Evolutionary conservation across 1,140 invertebrate genomes (phyloP).

Genomic region (Trinorchestia longiramus): DNA sequence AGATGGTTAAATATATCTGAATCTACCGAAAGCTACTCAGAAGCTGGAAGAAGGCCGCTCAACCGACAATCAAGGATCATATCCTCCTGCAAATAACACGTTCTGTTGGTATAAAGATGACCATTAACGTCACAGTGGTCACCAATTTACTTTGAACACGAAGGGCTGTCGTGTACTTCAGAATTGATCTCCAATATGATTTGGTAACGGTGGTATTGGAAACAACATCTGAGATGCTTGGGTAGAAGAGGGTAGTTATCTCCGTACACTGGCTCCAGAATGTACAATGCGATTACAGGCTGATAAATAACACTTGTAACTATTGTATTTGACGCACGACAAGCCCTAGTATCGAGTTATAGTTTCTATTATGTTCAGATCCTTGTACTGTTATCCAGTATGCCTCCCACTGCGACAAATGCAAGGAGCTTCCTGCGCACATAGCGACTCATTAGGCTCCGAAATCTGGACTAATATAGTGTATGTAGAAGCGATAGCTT

Average conservation of each 20-base stretch:
- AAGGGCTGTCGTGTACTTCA: background rate
- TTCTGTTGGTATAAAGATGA: background rate
- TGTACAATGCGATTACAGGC: background rate
- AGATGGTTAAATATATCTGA: background rate
- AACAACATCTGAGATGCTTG: background rate
- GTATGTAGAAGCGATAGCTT: background rate
- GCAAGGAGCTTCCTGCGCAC: background rate
- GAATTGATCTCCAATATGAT: slow-evolving; percentile 25
- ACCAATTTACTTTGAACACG: slow-evolving; percentile 7
- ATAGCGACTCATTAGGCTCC: background rate
- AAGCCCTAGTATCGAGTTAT: background rate
- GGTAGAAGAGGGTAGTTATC: background rate
- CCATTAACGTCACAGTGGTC: background rate
- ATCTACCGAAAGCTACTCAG: background rate
- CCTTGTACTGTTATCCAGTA: background rate
- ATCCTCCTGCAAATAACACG: background rate
- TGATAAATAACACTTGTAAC: background rate
- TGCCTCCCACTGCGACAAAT: background rate
- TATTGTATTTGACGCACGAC: background rate
- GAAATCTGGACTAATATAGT: background rate
- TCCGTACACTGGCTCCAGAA: background rate
- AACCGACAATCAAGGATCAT: background rate
- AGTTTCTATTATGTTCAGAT: background rate
- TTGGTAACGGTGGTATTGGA: background rate
- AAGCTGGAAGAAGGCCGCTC: background rate